These are phyloP conservation scores for Callaeas wilsoni DNA, from an alignment of 2,113 vertebrate species.

Conservation along the genomic window DNA sequence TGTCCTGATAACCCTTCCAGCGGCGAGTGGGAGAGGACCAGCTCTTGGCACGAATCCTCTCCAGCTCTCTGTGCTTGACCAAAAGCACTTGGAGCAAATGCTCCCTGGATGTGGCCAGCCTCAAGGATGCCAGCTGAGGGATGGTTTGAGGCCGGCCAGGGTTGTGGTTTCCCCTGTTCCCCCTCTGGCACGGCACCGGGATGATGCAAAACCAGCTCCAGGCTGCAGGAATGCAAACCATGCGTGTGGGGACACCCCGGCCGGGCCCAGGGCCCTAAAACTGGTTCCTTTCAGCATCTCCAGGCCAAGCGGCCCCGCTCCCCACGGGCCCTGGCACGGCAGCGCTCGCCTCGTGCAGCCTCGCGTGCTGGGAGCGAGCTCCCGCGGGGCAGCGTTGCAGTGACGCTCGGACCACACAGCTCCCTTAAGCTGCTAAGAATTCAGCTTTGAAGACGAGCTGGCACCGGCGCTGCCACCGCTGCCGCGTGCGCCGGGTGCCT, in stretches of 20 bases:
- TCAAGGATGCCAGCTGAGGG: not conserved
- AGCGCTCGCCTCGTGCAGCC: rapidly evolving
- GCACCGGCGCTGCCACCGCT: not conserved
- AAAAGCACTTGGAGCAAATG: not conserved
- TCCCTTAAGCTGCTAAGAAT: not conserved
- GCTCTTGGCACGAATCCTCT: not conserved
- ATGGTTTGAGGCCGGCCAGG: not conserved
- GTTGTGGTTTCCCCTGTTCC: not conserved
- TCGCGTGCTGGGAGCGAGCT: not conserved
- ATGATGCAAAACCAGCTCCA: not conserved
- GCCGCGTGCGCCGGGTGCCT: not conserved
- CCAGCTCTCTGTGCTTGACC: not conserved
- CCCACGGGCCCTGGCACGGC: not conserved
- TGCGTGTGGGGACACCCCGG: rapidly evolving
- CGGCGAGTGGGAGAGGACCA: not conserved
- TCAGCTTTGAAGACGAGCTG: not conserved
- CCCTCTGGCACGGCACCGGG: not conserved
- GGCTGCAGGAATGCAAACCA: not conserved
- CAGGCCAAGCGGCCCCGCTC: rapidly evolving
- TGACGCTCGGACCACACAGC: conserved; percentile 31
- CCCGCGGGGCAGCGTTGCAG: rapidly evolving
- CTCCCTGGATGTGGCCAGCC: not conserved
- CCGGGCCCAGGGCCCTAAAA: not conserved
- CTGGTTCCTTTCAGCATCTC: rapidly evolving
- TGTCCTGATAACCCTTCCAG: conserved; percentile 48